Evolutionary conservation across 2,888 invertebrate genomes (phyloP), one percentile per base, ranked within the genome.

Genomic region (Dugesia japonica): DNA sequence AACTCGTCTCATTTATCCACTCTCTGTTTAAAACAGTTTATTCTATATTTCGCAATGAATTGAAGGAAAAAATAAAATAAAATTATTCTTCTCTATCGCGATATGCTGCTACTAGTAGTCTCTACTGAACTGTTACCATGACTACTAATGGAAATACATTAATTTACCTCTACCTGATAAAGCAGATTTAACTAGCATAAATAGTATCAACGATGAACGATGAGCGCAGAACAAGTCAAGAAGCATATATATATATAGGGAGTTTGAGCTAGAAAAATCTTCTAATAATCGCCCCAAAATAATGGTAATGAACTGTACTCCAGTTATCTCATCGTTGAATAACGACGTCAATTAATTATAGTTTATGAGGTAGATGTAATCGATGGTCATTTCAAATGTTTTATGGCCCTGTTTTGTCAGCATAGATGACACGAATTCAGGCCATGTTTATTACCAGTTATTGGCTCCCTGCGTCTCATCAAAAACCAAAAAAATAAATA

Each of bases 1-100:
- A 56, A 56, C 56, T 56, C 56, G 56, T 56, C 56, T 56, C 56
- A 56, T 56, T 56, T 56, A 56, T 56, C 56, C 56, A 56, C 56
- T 56, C 56, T 56, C 56, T 56, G 56, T 56, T 56, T 56, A 56
- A 56, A 56, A 56, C 56, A 56, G 56, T 56, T 56, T 56, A 56
- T 56, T 56, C 56, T 56, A 56, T 23, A 56, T 56, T 56, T 56
- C 56, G 56, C 56, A 56, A 13, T 56, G 56, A 56, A n/a, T n/a
- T 7, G 20, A 23, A 56, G 56, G 56, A n/a, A 56, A 56, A 56
- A 56, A 56, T 9, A 56, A 56, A 56, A n/a, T 20, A 56, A 56
- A 56, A 9, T 56, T 56, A 56, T 56, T 56, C n/a, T 56, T n/a
- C 56, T 56, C 56, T 56, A 4, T 31, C 31, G 31, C 31, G 13